Conservation (phyloP, 2,797 vertebrate genomes). For the Sebastes umbrosus region DNA sequence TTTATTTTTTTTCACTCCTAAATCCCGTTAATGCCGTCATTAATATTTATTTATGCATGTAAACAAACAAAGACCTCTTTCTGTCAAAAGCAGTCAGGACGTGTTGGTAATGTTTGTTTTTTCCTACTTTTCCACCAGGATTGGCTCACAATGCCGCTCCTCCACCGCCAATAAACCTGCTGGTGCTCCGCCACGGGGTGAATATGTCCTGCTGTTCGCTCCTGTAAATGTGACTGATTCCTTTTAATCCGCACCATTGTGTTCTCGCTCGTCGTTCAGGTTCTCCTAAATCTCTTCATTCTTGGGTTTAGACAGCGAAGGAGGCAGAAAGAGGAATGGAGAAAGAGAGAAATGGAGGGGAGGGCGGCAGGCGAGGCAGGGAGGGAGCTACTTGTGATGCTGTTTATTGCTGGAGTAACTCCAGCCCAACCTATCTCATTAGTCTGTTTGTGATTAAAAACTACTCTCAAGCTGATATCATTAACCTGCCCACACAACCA, state of each 20-base stretch:
- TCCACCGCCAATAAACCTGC: slow-evolving; percentile 44
- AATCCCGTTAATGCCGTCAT: neutral
- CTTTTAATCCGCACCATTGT: slow-evolving; percentile 51
- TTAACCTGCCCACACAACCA: slow-evolving; percentile 74
- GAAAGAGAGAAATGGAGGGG: neutral
- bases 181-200: slow-evolving; percentile 21
- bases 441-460: slow-evolving; percentile 76
- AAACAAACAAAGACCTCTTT: slow-evolving; percentile 41
- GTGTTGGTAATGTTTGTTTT: neutral
- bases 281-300: slow-evolving; percentile 38
- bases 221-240: slow-evolving; percentile 57
- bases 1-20: neutral
- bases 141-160: slow-evolving; percentile 10
- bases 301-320: slow-evolving; percentile 23
- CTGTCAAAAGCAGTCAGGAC: slow-evolving; percentile 14
- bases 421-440: slow-evolving; percentile 63
- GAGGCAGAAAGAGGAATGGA: neutral
- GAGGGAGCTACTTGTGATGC: neutral
- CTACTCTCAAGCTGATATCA: slow-evolving; percentile 66
- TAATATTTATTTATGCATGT: neutral
- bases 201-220: slow-evolving; percentile 44
- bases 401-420: slow-evolving; percentile 57
- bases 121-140: slow-evolving; percentile 7
- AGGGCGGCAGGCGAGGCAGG: neutral
- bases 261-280: slow-evolving; percentile 1